phyloP scores from a whole-genome alignment of 2,888 invertebrate genomes.

The Neria commutata region DNA sequence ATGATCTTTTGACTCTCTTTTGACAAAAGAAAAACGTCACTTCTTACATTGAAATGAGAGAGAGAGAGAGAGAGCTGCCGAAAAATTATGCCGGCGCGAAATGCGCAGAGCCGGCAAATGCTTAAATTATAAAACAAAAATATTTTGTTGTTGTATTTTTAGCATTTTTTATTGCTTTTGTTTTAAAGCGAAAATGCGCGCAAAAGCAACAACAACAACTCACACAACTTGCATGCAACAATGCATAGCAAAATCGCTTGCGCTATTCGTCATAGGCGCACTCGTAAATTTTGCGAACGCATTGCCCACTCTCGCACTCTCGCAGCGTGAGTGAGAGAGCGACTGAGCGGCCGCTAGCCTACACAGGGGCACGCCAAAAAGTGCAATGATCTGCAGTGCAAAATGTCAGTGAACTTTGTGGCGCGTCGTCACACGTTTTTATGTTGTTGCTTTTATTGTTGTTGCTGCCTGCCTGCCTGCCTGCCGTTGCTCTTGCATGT shows the following conservation, averaged over 20 bases:
- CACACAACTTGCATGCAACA: background rate
- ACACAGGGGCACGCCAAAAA: constrained; percentile 40
- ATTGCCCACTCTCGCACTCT: too few relatives aligned
- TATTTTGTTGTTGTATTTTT: background rate
- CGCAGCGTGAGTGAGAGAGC: too few relatives aligned
- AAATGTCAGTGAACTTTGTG: constrained; percentile 55
- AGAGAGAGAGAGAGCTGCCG: too few relatives aligned
- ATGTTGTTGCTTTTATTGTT: constrained; percentile 22
- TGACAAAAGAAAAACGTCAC: too few relatives aligned
- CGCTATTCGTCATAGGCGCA: constrained; percentile 22
- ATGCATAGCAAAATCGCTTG: constrained; percentile 13
- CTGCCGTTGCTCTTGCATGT: too few relatives aligned
- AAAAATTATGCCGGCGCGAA: too few relatives aligned
- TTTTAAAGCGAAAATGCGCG: background rate
- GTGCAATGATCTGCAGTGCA: constrained; percentile 55
- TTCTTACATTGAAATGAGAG: too few relatives aligned
- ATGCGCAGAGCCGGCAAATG: background rate
- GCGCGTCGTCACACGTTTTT: background rate
- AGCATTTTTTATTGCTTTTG: background rate
- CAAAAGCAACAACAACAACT: background rate
- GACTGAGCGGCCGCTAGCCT: too few relatives aligned
- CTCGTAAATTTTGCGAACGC: constrained; percentile 3
- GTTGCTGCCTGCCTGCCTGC: constrained; percentile 23
- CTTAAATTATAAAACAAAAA: background rate
- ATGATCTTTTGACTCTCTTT: too few relatives aligned